phyloP scores from a whole-genome alignment of 2,888 invertebrate genomes.

The Drosophila borborema region DNA sequence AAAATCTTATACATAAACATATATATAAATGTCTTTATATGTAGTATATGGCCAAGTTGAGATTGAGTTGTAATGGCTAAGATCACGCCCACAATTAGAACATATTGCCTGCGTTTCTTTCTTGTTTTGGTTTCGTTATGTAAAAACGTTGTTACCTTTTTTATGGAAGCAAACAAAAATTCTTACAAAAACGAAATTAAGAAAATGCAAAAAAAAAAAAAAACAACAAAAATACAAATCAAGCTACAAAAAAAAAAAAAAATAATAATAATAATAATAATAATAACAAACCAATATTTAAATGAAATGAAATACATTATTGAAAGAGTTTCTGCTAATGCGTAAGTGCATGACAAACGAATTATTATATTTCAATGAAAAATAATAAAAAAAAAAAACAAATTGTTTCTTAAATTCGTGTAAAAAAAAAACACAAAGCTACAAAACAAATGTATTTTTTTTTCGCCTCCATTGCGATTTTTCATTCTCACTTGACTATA shows the following conservation, averaged over 20 bases:
- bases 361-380: slow-evolving; percentile 82
- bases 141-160: slow-evolving; percentile 75
- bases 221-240: slow-evolving; percentile 4
- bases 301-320: slow-evolving; percentile 56
- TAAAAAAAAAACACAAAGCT: slow-evolving; percentile 75
- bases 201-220: slow-evolving; percentile 12
- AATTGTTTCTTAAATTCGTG: slow-evolving; percentile 82
- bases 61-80: slow-evolving; percentile 45
- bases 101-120: slow-evolving; percentile 57
- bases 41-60: slow-evolving; percentile 62
- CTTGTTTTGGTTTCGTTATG: slow-evolving; percentile 64
- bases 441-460: slow-evolving; percentile 36
- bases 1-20: slow-evolving; percentile 27
- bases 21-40: slow-evolving; percentile 33
- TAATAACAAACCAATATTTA: slow-evolving; percentile 38
- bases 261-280: neutral
- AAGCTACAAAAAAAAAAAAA: slow-evolving; percentile 4
- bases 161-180: slow-evolving; percentile 51
- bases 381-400: slow-evolving; percentile 71
- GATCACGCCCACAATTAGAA: slow-evolving; percentile 61
- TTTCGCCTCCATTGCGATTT: slow-evolving; percentile 12
- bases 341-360: slow-evolving; percentile 72
- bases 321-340: slow-evolving; percentile 69
- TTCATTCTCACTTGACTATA: slow-evolving; percentile 5
- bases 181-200: slow-evolving; percentile 19